phyloP scores from a whole-genome alignment of 2,888 invertebrate genomes.

The Hyppa rectilinea region DNA sequence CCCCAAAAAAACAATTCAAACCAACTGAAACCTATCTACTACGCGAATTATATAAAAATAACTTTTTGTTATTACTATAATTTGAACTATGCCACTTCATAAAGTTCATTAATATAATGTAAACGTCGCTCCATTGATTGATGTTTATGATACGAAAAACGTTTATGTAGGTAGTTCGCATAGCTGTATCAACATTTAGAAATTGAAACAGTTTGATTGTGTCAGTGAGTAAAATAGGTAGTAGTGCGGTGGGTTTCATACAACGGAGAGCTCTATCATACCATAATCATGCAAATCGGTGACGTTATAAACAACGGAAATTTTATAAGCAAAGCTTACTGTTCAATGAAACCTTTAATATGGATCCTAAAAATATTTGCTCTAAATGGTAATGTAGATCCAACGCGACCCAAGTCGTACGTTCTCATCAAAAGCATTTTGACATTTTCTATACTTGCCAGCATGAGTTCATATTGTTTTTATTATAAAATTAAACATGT shows the following conservation, averaged over 20 bases:
- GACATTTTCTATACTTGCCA: slow-evolving; percentile 65
- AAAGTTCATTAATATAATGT: slow-evolving; percentile 42
- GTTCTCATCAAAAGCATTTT: slow-evolving; percentile 57
- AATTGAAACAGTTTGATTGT: slow-evolving; percentile 40
- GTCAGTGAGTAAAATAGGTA: slow-evolving; percentile 21
- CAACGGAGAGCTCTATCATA: not conserved
- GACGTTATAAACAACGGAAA: slow-evolving; percentile 41
- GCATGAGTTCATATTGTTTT: slow-evolving; percentile 69
- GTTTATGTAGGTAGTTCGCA: slow-evolving; percentile 22
- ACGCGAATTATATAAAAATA: slow-evolving; percentile 10
- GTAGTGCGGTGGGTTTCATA: not conserved
- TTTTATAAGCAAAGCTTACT: slow-evolving; percentile 47
- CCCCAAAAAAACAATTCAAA: not conserved
- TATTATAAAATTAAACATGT: slow-evolving; percentile 74
- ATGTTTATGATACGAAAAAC: slow-evolving; percentile 37
- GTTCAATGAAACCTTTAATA: slow-evolving; percentile 70
- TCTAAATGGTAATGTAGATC: slow-evolving; percentile 67
- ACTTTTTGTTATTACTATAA: slow-evolving; percentile 42
- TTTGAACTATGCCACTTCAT: slow-evolving; percentile 53
- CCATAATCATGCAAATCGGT: slow-evolving; percentile 50
- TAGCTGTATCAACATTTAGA: slow-evolving; percentile 11
- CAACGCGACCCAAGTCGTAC: slow-evolving; percentile 42
- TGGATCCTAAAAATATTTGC: slow-evolving; percentile 76
- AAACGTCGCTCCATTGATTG: slow-evolving; percentile 51
- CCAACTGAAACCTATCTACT: slow-evolving; percentile 12